Conservation (phyloP, 2,113 vertebrate genomes). For the Eleginops maclovinus region DNA sequence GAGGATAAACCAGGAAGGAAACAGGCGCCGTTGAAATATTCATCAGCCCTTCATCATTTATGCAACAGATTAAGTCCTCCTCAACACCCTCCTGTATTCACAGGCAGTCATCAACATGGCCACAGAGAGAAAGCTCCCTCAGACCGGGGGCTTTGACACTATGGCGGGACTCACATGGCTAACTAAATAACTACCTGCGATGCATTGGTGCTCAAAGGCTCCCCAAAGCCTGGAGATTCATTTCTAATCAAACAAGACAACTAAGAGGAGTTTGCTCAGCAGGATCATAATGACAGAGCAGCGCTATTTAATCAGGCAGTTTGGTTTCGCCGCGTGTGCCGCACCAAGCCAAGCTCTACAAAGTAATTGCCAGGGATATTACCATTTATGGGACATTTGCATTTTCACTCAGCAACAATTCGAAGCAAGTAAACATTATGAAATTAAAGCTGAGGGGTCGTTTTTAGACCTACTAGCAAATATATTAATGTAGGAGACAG, state of each 20-base stretch:
- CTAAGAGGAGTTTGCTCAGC: conserved; percentile 74
- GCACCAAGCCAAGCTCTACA: conserved; percentile 72
- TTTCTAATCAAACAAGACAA: conserved; percentile 85
- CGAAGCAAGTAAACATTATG: conserved; percentile 45
- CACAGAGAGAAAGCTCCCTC: conserved; percentile 48
- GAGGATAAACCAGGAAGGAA: conserved; percentile 73
- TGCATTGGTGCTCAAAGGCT: conserved; percentile 57
- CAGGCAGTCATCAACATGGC: conserved; percentile 75
- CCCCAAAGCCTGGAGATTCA: conserved; percentile 77
- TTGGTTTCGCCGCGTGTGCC: conserved; percentile 73
- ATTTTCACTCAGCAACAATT: conserved; percentile 68
- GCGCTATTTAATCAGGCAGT: conserved; percentile 80
- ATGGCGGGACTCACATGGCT: conserved; percentile 48
- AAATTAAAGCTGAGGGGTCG: conserved; percentile 55
- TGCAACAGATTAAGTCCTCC: conserved; percentile 85
- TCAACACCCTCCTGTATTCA: conserved; percentile 82
- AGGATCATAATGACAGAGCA: conserved; percentile 67
- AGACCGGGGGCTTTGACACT: conserved; percentile 30
- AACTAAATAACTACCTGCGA: conserved; percentile 68
- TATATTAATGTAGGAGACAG: not conserved
- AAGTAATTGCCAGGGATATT: conserved; percentile 77
- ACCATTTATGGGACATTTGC: conserved; percentile 60
- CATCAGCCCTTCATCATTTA: conserved; percentile 86
- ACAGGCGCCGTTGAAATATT: conserved; percentile 86
- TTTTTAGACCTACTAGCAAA: conserved; percentile 16